Percentiles rank a stretch among this genome's conserved stretches.
These are phyloP conservation scores for Epinotia ramella DNA, from an alignment of 2,888 invertebrate species.

Conservation along the genomic window DNA sequence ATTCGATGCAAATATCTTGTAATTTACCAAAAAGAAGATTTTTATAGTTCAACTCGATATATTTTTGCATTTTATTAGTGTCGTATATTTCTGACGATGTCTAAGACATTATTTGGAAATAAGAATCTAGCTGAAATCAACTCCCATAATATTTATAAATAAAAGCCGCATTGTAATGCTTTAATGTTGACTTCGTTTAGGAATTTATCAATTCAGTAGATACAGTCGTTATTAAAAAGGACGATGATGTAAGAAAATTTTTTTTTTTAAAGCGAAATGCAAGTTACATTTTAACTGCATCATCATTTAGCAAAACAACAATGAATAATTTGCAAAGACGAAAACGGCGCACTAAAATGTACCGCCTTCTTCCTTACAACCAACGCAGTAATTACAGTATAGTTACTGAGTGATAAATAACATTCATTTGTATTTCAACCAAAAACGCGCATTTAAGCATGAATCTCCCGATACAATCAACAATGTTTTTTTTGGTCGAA, in stretches of 20 bases:
- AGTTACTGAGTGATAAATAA: slow-evolving; percentile 59
- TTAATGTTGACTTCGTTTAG: no score
- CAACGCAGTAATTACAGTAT: slow-evolving; percentile 60
- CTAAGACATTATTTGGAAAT: no score
- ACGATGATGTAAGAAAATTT: background rate
- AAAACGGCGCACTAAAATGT: slow-evolving; percentile 28
- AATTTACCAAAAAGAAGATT: no score
- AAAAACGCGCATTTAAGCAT: slow-evolving; percentile 51
- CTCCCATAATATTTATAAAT: no score
- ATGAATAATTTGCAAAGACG: slow-evolving; percentile 27
- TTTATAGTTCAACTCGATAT: no score
- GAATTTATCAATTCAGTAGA: background rate
- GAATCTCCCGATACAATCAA: slow-evolving; percentile 54
- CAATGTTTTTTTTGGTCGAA: slow-evolving; percentile 50
- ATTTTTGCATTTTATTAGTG: background rate
- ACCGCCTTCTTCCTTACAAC: slow-evolving; percentile 20
- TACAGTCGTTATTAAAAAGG: background rate
- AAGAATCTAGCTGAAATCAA: no score
- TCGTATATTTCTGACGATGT: background rate
- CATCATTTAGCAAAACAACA: slow-evolving; percentile 23
- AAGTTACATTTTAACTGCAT: background rate
- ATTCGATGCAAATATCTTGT: no score
- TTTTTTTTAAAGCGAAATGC: background rate
- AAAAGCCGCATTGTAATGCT: no score
- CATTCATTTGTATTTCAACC: slow-evolving; percentile 61